These are phyloP conservation scores for Tenthredo amoena DNA, from an alignment of 2,888 invertebrate genomes.

Conservation along the genomic window DNA sequence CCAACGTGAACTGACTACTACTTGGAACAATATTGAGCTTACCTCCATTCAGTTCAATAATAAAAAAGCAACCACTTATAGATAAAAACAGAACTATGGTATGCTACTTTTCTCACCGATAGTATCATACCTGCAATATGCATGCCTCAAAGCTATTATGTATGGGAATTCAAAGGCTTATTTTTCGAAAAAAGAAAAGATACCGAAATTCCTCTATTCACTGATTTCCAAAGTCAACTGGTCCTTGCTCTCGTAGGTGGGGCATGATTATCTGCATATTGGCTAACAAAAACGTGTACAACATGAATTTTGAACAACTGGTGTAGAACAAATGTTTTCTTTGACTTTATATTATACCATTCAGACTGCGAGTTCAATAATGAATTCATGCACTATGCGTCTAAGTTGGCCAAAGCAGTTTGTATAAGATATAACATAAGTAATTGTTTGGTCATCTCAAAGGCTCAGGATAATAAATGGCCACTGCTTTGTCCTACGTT, in stretches of 20 bases:
- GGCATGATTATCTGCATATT: conserved; percentile 1
- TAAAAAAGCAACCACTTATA: not conserved
- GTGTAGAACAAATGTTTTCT: not conserved
- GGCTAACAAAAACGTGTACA: conserved; percentile 4
- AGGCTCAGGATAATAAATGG: conserved; percentile 28
- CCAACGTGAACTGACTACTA: not conserved
- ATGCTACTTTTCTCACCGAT: not conserved
- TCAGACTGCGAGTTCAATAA: not conserved
- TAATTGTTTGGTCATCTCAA: not conserved
- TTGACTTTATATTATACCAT: not conserved
- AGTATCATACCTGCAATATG: conserved; percentile 1
- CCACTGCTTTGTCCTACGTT: conserved; percentile 46
- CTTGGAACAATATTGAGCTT: not conserved
- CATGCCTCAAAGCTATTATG: conserved; percentile 26
- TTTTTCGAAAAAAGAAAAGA: not conserved
- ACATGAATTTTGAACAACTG: not conserved
- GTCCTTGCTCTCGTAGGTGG: conserved; percentile 28
- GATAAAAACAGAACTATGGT: not conserved
- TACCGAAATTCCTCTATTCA: not conserved
- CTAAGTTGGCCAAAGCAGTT: conserved; percentile 12
- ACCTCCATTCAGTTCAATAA: not conserved
- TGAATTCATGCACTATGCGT: not conserved
- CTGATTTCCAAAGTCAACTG: conserved; percentile 3
- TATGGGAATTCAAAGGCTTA: conserved; percentile 7
- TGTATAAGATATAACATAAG: not conserved